Conservation (phyloP, 2,888 invertebrate species). For the Oscheius sp. region DNA sequence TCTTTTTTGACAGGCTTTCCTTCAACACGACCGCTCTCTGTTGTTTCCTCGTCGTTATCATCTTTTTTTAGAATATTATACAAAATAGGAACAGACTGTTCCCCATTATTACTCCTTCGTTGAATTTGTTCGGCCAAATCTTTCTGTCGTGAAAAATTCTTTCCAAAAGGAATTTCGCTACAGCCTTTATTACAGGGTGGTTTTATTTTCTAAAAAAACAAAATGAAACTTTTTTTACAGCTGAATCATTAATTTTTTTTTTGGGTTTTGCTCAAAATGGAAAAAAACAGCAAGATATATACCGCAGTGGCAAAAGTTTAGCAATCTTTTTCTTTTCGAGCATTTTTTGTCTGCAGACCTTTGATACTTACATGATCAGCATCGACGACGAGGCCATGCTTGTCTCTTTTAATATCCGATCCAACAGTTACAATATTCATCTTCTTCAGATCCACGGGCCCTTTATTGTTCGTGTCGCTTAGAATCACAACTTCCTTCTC, state of each 20-base stretch:
- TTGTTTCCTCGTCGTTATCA: background rate
- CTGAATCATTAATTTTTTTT: background rate
- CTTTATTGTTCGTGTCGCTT: background rate
- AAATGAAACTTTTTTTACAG: background rate
- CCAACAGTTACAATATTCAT: background rate
- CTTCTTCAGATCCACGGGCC: background rate
- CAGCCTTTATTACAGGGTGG: conserved; percentile 6
- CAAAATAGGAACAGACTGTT: background rate
- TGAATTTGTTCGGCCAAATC: conserved; percentile 10
- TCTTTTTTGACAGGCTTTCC: background rate
- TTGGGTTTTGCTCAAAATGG: background rate
- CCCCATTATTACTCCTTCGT: background rate
- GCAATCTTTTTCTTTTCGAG: too few relatives aligned
- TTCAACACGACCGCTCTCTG: background rate
- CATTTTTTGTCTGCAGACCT: too few relatives aligned
- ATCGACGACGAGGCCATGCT: background rate
- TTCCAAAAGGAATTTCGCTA: background rate
- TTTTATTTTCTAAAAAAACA: background rate
- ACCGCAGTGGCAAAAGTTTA: background rate
- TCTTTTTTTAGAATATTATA: background rate
- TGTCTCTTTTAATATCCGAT: background rate
- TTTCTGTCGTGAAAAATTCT: background rate
- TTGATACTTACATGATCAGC: conserved; percentile 1
- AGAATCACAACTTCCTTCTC: background rate
- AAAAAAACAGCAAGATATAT: background rate